A percentile compares a stretch with the other conserved stretches of the same genome.
phyloP scores from a whole-genome alignment of 2,113 vertebrate species.

The Amazona vittata region DNA sequence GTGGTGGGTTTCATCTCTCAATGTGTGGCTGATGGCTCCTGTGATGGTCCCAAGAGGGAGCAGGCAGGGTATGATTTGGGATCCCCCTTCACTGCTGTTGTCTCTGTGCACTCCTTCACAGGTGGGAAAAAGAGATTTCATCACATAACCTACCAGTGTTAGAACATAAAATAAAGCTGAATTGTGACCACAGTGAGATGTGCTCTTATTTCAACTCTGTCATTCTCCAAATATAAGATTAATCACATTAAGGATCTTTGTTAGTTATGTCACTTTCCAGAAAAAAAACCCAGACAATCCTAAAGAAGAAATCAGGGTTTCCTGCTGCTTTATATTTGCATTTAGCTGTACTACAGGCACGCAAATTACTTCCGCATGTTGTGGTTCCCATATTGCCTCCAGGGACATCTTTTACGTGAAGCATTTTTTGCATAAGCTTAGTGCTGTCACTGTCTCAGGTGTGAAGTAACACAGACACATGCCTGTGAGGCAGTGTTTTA shows the following conservation, averaged over 20 bases:
- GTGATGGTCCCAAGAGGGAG: background rate
- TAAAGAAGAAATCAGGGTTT: background rate
- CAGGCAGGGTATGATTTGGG: background rate
- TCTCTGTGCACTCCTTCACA: rapidly evolving
- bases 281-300: background rate
- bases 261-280: background rate
- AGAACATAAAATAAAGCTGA: background rate
- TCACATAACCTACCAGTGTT: background rate
- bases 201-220: background rate
- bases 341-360: background rate
- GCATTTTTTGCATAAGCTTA: background rate
- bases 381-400: background rate
- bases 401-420: background rate
- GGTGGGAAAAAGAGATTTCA: background rate
- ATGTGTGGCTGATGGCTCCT: background rate
- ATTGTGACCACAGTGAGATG: background rate
- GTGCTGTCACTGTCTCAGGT: background rate
- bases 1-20: background rate
- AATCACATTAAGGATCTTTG: background rate
- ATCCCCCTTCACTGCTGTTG: rapidly evolving
- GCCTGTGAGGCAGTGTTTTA: rapidly evolving
- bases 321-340: background rate
- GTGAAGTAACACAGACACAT: background rate
- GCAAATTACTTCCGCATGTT: background rate
- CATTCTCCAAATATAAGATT: background rate